phyloP scores from a whole-genome alignment of 2,888 invertebrate genomes.

The Patella pellucida region DNA sequence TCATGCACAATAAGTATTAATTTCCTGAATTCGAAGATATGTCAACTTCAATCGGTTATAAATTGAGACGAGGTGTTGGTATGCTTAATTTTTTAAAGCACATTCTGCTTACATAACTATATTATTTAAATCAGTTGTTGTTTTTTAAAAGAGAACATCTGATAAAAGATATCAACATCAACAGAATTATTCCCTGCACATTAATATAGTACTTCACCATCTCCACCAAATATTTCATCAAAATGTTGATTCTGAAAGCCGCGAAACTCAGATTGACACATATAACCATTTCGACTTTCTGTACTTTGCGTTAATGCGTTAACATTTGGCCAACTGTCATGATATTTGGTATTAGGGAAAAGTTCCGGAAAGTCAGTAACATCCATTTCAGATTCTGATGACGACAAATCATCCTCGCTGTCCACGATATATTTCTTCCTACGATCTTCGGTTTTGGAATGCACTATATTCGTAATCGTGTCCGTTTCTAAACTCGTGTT shows the following conservation, averaged over 20 bases:
- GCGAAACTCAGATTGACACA: not conserved
- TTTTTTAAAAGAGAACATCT: not conserved
- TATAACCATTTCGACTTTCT: not conserved
- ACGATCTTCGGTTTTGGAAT: not conserved
- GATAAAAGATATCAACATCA: not conserved
- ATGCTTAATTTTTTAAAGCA: not conserved
- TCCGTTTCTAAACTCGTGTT: not conserved
- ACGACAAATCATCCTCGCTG: not conserved
- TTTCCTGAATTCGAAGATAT: too few species aligned
- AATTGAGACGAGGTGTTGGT: too few species aligned
- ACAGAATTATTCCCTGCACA: too few species aligned
- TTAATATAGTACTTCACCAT: not conserved
- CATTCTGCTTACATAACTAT: not conserved
- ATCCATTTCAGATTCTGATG: not conserved
- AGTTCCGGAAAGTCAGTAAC: not conserved
- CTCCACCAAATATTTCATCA: conserved; percentile 3
- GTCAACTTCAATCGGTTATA: too few species aligned
- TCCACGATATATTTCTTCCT: not conserved
- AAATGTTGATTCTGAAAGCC: conserved; percentile 7
- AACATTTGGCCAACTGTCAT: not conserved
- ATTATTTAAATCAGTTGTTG: not conserved
- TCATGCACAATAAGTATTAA: too few species aligned
- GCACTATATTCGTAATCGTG: not conserved
- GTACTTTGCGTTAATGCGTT: not conserved
- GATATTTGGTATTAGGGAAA: not conserved